Evolutionary conservation across 2,113 vertebrate genomes (phyloP).

Genomic region (Dryoscopus gambensis): DNA sequence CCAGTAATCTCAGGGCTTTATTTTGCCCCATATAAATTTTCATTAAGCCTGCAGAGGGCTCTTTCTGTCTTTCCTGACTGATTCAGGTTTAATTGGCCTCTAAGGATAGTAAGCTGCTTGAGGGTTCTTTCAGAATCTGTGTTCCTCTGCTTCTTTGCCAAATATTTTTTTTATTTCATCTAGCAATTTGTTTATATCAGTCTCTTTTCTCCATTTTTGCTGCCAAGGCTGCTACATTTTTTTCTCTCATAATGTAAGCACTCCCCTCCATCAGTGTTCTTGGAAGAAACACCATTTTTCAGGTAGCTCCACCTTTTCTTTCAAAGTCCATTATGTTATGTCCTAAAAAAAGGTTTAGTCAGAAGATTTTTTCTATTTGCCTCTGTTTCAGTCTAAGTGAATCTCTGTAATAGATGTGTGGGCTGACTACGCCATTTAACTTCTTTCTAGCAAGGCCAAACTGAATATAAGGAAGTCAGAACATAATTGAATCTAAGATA

Average conservation of each 20-base stretch:
- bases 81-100: slow-evolving; percentile 60
- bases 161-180: slow-evolving; percentile 32
- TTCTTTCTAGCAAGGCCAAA: not conserved
- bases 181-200: slow-evolving; percentile 11
- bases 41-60: slow-evolving; percentile 25
- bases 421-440: not conserved
- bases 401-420: not conserved
- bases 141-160: slow-evolving; percentile 56
- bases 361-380: not conserved
- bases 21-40: slow-evolving; percentile 37
- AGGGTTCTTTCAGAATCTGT: slow-evolving; percentile 32
- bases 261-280: not conserved
- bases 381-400: not conserved
- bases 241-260: not conserved
- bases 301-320: not conserved
- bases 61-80: slow-evolving; percentile 50
- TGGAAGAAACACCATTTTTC: not conserved
- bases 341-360: not conserved
- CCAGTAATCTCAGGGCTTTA: slow-evolving; percentile 37
- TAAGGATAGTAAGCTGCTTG: slow-evolving; percentile 47
- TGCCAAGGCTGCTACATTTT: not conserved
- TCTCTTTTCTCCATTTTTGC: not conserved
- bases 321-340: not conserved
- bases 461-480: not conserved
- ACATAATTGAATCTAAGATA: not conserved